A percentile compares a stretch with the other conserved stretches of the same genome.
These are phyloP conservation scores for Smutsia temminckii DNA, from an alignment of 2,797 vertebrate species.

Conservation along the genomic window DNA sequence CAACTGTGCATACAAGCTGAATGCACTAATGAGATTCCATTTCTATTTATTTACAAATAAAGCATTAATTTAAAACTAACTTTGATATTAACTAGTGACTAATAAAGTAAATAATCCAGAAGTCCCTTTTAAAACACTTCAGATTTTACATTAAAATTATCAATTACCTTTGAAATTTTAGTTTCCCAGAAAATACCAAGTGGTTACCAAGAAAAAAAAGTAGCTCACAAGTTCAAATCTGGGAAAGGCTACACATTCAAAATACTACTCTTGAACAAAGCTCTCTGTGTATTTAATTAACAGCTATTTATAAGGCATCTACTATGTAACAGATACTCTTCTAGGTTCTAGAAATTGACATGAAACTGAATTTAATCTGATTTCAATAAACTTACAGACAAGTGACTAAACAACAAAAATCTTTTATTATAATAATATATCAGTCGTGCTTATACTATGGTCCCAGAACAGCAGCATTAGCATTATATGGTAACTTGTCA, in stretches of 20 bases:
- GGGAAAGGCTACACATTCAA: not conserved
- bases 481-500: not conserved
- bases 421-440: not conserved
- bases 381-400: not conserved
- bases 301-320: not conserved
- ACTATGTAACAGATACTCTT: not conserved
- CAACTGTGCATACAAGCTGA: not conserved
- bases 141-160: not conserved
- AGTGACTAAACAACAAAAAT: not conserved
- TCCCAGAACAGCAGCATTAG: not conserved
- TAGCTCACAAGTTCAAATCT: not conserved
- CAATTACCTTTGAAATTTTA: constrained; percentile 13
- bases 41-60: constrained; percentile 3
- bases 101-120: constrained; percentile 13
- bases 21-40: not conserved
- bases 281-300: not conserved
- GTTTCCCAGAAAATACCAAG: not conserved
- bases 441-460: not conserved
- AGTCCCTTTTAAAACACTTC: not conserved
- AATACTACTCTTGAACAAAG: not conserved
- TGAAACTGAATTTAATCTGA: not conserved
- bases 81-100: constrained; percentile 8
- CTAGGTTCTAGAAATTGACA: not conserved
- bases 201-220: not conserved
- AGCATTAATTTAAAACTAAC: not conserved